These are phyloP conservation scores for Sparus aurata DNA, from an alignment of 2,797 vertebrate genomes.

Conservation along the genomic window DNA sequence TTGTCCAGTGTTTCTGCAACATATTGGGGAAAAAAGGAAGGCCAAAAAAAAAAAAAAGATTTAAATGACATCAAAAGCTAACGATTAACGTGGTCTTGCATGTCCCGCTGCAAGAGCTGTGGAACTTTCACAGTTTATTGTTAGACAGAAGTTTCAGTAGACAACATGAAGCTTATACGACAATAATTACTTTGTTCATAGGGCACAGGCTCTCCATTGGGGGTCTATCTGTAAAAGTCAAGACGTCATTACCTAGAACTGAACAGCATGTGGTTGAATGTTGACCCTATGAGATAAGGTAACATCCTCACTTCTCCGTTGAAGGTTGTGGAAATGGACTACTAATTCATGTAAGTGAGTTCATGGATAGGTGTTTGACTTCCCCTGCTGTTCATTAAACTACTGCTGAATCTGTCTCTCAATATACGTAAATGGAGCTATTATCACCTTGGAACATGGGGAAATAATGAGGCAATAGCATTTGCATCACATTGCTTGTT, in stretches of 20 bases:
- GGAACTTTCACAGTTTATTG: neutral
- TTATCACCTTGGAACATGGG: neutral
- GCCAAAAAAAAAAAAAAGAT: neutral
- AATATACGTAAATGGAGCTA: neutral
- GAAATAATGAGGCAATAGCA: conserved; percentile 9
- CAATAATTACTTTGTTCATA: neutral
- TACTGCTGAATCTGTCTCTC: conserved; percentile 2
- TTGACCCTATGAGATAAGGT: conserved; percentile 8
- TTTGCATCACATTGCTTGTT: conserved; percentile 18
- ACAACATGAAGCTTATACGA: neutral
- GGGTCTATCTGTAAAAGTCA: neutral
- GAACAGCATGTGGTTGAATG: conserved; percentile 10
- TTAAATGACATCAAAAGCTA: neutral
- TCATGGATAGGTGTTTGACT: conserved; percentile 7
- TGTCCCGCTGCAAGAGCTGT: neutral
- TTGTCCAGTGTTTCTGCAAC: neutral
- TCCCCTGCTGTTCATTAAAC: conserved; percentile 23
- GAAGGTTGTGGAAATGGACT: neutral
- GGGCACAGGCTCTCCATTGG: neutral
- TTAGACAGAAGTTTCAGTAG: neutral
- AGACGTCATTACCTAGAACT: neutral
- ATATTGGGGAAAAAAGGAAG: neutral
- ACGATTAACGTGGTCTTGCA: neutral
- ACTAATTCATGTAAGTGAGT: neutral
- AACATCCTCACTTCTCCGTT: neutral